Percentiles rank a stretch among this genome's conserved stretches.
phyloP scores from a whole-genome alignment of 2,888 invertebrate genomes.

The Autographa pulchrina region DNA sequence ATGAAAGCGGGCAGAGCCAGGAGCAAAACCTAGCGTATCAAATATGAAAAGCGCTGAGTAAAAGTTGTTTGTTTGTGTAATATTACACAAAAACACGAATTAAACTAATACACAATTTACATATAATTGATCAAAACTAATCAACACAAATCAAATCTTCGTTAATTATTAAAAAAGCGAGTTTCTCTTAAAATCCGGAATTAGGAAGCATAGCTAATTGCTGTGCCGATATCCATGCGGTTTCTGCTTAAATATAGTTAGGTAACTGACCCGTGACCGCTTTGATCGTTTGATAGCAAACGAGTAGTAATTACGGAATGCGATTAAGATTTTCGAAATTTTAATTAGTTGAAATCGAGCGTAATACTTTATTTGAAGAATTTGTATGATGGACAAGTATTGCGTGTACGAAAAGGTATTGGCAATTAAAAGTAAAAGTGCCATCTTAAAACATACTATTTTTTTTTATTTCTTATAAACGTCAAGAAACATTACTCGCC shows the following conservation, averaged over 20 bases:
- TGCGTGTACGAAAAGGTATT: too few relatives aligned
- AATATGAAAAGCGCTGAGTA: too few relatives aligned
- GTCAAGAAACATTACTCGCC: too few relatives aligned
- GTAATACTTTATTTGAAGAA: too few relatives aligned
- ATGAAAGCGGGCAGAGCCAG: too few relatives aligned
- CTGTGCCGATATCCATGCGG: background rate
- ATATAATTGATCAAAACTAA: background rate
- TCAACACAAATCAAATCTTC: background rate
- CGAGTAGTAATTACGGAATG: background rate
- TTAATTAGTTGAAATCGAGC: background rate
- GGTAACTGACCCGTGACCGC: background rate
- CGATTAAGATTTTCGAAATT: background rate
- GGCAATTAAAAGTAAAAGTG: too few relatives aligned
- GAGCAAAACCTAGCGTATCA: too few relatives aligned
- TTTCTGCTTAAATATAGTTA: background rate
- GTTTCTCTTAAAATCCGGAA: conserved; percentile 5
- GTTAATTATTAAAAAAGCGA: background rate
- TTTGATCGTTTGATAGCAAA: too few relatives aligned
- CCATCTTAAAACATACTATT: too few relatives aligned
- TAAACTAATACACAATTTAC: background rate
- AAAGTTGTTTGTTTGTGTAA: background rate
- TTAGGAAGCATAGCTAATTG: background rate
- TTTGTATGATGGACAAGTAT: too few relatives aligned
- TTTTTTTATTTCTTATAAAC: too few relatives aligned
- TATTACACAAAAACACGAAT: background rate